Conservation (phyloP, 2,888 invertebrate species). For the Aquatica leii region DNA sequence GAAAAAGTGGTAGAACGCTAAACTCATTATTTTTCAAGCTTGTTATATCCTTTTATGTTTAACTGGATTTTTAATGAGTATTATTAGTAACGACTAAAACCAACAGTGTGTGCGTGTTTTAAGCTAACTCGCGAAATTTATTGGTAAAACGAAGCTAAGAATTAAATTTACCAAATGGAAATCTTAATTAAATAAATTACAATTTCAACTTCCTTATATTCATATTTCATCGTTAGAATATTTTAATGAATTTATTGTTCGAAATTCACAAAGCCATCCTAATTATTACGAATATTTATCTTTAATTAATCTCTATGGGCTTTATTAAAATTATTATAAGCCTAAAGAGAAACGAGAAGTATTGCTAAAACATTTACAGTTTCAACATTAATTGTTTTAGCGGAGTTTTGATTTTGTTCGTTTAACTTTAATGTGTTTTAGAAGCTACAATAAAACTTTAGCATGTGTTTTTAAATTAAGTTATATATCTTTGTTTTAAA, state of each 20-base stretch:
- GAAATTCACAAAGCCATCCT: not conserved
- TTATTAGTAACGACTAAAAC: conserved; percentile 4
- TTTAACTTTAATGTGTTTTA: conserved; percentile 1
- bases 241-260: not conserved
- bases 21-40: not conserved
- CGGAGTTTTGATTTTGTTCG: conserved; percentile 6
- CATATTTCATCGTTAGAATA: conserved; percentile 2
- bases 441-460: too few relatives aligned
- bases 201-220: conserved; percentile 11
- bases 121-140: not conserved
- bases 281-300: conserved; percentile 10
- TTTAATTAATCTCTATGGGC: conserved; percentile 5
- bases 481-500: too few relatives aligned
- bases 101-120: conserved; percentile 4
- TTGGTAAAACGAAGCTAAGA: conserved; percentile 6
- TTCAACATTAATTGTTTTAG: conserved; percentile 1
- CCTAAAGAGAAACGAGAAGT: not conserved
- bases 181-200: conserved; percentile 10
- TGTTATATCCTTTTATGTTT: conserved; percentile 9
- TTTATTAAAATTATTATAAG: conserved; percentile 12
- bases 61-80: conserved; percentile 9
- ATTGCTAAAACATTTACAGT: not conserved
- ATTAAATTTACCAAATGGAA: conserved; percentile 10
- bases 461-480: too few relatives aligned
- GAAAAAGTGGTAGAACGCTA: not conserved